Evolutionary conservation across 2,797 vertebrate genomes (phyloP).

Genomic region (Lophotriccus pileatus): DNA sequence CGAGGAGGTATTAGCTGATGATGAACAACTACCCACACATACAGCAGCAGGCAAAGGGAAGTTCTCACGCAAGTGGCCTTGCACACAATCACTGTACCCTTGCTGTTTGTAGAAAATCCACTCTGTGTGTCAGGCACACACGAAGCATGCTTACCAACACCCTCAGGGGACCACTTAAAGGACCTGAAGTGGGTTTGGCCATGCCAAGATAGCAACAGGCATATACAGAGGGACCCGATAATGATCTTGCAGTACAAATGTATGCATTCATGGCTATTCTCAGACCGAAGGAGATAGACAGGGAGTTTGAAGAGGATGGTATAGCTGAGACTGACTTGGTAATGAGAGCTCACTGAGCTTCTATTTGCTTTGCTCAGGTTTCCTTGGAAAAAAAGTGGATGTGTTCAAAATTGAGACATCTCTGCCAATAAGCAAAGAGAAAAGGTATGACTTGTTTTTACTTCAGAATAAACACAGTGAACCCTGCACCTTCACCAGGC

Average conservation of each 20-base stretch:
- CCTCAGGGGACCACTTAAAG: neutral
- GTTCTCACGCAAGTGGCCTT: neutral
- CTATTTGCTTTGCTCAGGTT: neutral
- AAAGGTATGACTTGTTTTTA: conserved; percentile 22
- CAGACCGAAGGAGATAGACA: neutral
- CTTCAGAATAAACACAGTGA: neutral
- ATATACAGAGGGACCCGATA: neutral
- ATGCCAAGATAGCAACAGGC: neutral
- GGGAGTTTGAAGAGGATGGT: neutral
- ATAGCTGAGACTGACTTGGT: neutral
- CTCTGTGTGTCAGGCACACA: neutral
- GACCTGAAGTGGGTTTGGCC: neutral
- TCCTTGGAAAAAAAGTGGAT: neutral
- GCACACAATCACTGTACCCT: neutral
- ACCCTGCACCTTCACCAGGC: neutral
- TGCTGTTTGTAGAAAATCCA: neutral
- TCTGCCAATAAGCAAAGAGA: neutral
- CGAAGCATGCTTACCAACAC: neutral
- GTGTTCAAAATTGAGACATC: neutral
- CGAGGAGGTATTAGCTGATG: neutral
- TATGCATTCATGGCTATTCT: neutral
- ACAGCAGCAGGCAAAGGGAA: neutral
- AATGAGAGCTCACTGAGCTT: neutral
- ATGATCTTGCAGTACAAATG: neutral
- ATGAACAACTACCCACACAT: neutral